A percentile compares a stretch with the other conserved stretches of the same genome.
phyloP scores from a whole-genome alignment of 2,888 invertebrate species.

The Agelastica alni region DNA sequence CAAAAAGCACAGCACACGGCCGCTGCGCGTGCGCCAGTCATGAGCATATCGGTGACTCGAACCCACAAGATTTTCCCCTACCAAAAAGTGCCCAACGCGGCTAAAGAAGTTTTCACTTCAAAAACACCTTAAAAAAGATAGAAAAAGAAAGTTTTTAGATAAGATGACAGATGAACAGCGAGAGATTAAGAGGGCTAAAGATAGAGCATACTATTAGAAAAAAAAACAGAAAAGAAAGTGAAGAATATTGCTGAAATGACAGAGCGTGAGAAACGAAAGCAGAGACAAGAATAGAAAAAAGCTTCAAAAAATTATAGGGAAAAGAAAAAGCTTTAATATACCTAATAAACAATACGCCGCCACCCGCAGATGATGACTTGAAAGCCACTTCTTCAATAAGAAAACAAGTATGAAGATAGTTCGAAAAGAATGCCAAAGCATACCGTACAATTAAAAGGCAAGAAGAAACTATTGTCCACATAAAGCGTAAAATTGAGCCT shows the following conservation, averaged over 20 bases:
- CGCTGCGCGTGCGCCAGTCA: too few relatives aligned
- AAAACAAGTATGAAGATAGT: slow-evolving; percentile 5
- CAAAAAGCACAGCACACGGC: too few relatives aligned
- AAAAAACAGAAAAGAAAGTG: slow-evolving; percentile 6
- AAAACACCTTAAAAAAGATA: neutral
- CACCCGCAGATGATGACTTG: neutral
- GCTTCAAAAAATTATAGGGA: slow-evolving; percentile 15
- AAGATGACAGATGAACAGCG: slow-evolving; percentile 5
- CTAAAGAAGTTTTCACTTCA: too few relatives aligned
- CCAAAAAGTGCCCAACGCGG: too few relatives aligned
- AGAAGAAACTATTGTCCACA: slow-evolving; percentile 12
- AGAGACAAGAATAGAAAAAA: slow-evolving; percentile 14
- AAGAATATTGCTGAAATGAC: slow-evolving; percentile 15
- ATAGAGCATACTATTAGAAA: slow-evolving; percentile 15
- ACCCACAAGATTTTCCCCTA: too few relatives aligned
- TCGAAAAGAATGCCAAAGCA: slow-evolving; percentile 17
- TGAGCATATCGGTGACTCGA: too few relatives aligned
- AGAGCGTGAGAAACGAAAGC: slow-evolving; percentile 13
- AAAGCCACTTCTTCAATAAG: neutral
- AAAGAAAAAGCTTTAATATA: slow-evolving; percentile 1
- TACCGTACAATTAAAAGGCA: slow-evolving; percentile 11
- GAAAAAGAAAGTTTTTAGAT: slow-evolving; percentile 13
- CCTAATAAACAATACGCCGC: neutral
- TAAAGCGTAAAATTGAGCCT: slow-evolving; percentile 8
- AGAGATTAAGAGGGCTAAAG: slow-evolving; percentile 15